Conservation (phyloP, 1,140 invertebrate species). For the Belonocnema kinseyi region DNA sequence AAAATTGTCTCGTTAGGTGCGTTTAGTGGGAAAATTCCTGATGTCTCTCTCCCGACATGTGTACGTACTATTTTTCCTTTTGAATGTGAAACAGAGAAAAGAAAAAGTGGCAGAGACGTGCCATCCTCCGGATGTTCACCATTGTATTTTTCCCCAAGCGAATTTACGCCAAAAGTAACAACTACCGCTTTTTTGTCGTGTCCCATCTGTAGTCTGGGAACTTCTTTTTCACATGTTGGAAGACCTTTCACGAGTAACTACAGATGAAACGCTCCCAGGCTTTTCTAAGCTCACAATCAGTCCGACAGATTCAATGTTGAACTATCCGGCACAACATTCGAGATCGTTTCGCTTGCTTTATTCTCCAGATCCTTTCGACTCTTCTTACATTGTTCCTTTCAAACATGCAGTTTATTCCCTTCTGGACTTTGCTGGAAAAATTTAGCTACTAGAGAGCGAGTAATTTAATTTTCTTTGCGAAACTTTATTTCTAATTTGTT, state of each 20-base stretch:
- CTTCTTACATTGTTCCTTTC: slow-evolving; percentile 6
- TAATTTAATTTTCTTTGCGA: neutral
- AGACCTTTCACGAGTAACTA: slow-evolving; percentile 22
- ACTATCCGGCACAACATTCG: slow-evolving; percentile 7
- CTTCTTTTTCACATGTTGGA: slow-evolving; percentile 17
- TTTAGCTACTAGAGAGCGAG: neutral
- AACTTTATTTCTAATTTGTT: neutral
- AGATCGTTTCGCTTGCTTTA: slow-evolving; percentile 19
- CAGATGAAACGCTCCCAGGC: slow-evolving; percentile 7
- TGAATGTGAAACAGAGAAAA: slow-evolving; percentile 14
- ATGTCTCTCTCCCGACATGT: slow-evolving; percentile 6
- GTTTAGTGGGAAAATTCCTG: slow-evolving; percentile 21
- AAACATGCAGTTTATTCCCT: neutral
- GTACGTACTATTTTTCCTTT: slow-evolving; percentile 11
- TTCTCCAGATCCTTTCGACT: neutral
- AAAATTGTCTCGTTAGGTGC: slow-evolving; percentile 18
- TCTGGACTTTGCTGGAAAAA: neutral
- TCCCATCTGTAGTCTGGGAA: slow-evolving; percentile 23
- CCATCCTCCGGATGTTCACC: slow-evolving; percentile 18
- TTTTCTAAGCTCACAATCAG: slow-evolving; percentile 28
- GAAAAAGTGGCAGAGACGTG: slow-evolving; percentile 21
- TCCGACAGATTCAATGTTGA: slow-evolving; percentile 22
- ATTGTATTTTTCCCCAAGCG: slow-evolving; percentile 6
- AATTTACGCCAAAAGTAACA: slow-evolving; percentile 29
- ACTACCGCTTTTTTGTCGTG: slow-evolving; percentile 7